Percentiles rank a stretch among this genome's conserved stretches.
Evolutionary conservation across 2,797 vertebrate species (phyloP).

Genomic region (Pseudocheirus occidentalis): DNA sequence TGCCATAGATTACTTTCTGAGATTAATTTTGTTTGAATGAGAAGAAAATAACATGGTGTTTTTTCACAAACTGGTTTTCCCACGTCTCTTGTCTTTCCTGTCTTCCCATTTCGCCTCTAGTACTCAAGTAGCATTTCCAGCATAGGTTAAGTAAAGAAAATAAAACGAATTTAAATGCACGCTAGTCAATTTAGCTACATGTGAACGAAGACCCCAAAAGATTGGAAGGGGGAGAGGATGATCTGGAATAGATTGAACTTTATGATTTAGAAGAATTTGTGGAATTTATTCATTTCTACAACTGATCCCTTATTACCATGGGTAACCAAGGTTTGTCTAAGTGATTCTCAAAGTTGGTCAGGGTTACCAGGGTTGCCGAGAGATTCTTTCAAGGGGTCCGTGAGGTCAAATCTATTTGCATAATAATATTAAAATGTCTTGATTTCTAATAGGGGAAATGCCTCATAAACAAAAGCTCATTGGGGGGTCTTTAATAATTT

Average conservation of each 20-base stretch:
- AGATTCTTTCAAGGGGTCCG: neutral
- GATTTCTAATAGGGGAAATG: neutral
- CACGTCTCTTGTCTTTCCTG: neutral
- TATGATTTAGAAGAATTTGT: neutral
- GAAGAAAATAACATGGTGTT: neutral
- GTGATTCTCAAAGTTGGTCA: neutral
- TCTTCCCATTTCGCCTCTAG: neutral
- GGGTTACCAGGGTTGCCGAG: neutral
- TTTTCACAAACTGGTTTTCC: neutral
- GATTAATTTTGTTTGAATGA: neutral
- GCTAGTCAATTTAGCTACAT: neutral
- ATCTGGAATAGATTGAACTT: neutral
- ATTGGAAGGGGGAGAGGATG: neutral
- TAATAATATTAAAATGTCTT: neutral
- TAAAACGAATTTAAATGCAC: neutral
- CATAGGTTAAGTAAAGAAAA: neutral
- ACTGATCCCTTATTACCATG: neutral
- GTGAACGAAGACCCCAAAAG: neutral
- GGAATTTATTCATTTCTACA: neutral
- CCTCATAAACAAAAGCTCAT: neutral
- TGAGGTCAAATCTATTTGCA: neutral
- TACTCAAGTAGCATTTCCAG: neutral
- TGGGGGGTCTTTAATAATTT: neutral
- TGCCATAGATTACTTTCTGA: neutral
- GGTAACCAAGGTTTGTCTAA: neutral